Evolutionary conservation across 2,797 vertebrate genomes (phyloP).

Genomic region (Gymnopithys bicolor): DNA sequence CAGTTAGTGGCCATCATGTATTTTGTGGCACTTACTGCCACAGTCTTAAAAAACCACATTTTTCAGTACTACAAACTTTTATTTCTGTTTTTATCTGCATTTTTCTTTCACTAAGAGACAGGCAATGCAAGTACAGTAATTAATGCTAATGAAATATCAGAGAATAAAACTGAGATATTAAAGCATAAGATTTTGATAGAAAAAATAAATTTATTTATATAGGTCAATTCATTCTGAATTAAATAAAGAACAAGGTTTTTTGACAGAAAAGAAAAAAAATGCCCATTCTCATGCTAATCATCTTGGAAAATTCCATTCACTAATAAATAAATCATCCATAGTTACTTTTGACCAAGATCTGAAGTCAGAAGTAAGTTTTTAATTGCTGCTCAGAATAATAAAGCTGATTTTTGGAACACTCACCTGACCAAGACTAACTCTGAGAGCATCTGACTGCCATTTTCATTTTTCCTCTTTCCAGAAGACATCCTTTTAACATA

Average conservation of each 20-base stretch:
- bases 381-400: neutral
- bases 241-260: neutral
- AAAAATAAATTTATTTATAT: neutral
- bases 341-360: neutral
- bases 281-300: neutral
- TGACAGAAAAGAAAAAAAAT: neutral
- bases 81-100: neutral
- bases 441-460: neutral
- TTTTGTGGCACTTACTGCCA: neutral
- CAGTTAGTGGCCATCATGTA: neutral
- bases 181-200: neutral
- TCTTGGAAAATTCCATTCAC: neutral
- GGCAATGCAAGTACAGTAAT: neutral
- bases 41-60: neutral
- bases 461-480: neutral
- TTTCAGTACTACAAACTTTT: neutral
- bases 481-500: neutral
- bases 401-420: neutral
- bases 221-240: neutral
- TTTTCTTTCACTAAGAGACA: neutral
- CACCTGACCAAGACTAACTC: neutral
- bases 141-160: neutral
- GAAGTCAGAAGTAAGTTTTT: neutral
- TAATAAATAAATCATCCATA: neutral
- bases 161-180: neutral